Evolutionary conservation across 2,797 vertebrate species (phyloP), one percentile per base, ranked within the genome.

Genomic region (Tapirus indicus): DNA sequence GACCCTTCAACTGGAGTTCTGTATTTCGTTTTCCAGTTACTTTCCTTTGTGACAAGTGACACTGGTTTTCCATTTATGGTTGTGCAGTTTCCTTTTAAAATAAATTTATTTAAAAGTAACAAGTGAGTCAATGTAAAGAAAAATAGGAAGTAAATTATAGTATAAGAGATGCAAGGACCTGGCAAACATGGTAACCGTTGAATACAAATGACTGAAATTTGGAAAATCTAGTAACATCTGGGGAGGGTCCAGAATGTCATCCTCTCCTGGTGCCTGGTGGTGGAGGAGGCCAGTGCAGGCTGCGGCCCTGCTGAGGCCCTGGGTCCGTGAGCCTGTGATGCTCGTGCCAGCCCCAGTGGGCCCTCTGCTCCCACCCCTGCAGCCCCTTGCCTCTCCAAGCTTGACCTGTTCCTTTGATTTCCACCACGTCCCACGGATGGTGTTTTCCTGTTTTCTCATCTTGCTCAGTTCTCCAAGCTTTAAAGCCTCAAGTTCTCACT

Each of bases 391-490:
- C 87, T 14, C 2, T 6, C 3, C 18, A 7, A 16, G 58, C 1
- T 1, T 17, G 11, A 7, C 23, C 29, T 4, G 0, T 18, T 13
- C 17, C 78, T 54, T 25, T 17, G 66, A 38, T 75, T 58, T 29
- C 44, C 6, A 6, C 27, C 20, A 5, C 0, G 1, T 10, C 54
- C 56, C 38, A 1, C 4, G 2, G 14, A 5, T 44, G 49, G 29
- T 35, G 29, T 3, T 25, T 49, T 12, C 71, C n/a, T 72, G n/a
- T 20, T 2, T 10, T 18, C 35, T 27, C 18, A 52, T 60, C 29
- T 18, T 3, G 0, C 62, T 60, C 69, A 0, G 0, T 38, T 38
- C 56, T 96, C 64, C n/a, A 10, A 4, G 77, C 25, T 60, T 69
- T 7, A 6, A 54, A 13, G 29, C 49, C 54, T 64, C n/a, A 80